Evolutionary conservation across 1,140 invertebrate genomes (phyloP).

Genomic region (Melanaphis sacchari): DNA sequence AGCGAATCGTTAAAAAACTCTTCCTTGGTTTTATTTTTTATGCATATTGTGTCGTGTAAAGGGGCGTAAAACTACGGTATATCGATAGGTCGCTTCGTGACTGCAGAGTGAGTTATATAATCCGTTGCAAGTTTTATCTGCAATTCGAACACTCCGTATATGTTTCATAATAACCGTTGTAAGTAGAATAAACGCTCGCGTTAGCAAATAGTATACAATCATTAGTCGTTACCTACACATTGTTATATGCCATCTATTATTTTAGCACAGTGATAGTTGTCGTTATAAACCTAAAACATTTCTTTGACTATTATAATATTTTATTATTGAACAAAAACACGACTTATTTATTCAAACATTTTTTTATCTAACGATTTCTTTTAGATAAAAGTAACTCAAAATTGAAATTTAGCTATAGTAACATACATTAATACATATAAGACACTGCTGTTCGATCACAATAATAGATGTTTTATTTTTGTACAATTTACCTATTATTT

Average conservation of each 20-base stretch:
- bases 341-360: not conserved
- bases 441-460: not conserved
- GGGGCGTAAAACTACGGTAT: not conserved
- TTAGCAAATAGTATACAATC: not conserved
- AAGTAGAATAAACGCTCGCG: not conserved
- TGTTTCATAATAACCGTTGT: not conserved
- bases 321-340: not conserved
- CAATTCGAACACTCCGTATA: not conserved
- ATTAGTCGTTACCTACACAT: not conserved
- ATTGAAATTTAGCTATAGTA: not conserved
- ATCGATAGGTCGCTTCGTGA: conserved; percentile 18
- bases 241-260: not conserved
- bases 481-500: not conserved
- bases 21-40: not conserved
- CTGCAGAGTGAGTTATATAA: conserved; percentile 2
- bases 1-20: conserved; percentile 13
- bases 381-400: not conserved
- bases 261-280: not conserved
- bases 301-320: not conserved
- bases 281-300: not conserved
- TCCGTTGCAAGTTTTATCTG: not conserved
- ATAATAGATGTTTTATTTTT: not conserved
- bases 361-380: not conserved
- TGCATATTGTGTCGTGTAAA: not conserved
- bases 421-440: not conserved